These are phyloP conservation scores for Allacma fusca DNA, from an alignment of 2,888 invertebrate genomes.

Conservation along the genomic window DNA sequence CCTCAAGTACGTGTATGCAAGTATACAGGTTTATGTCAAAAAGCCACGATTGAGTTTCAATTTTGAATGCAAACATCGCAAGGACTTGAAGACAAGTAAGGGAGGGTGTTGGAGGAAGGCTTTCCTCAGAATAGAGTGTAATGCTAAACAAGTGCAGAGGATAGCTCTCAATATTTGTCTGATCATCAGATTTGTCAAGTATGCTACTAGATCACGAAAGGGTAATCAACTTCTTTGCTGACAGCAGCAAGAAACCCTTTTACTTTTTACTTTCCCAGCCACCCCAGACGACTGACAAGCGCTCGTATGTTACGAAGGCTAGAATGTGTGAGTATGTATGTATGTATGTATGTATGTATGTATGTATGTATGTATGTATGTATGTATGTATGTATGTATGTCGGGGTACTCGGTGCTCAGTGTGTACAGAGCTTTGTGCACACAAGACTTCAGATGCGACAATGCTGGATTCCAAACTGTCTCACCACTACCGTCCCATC, in stretches of 20 bases:
- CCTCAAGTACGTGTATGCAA: background rate
- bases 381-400: background rate
- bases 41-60: background rate
- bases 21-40: background rate
- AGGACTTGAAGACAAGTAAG: background rate
- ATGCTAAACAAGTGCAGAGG: conserved; percentile 27
- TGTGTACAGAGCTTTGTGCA: too few species aligned
- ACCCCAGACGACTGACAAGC: background rate
- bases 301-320: too few species aligned
- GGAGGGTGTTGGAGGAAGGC: background rate
- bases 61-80: conserved; percentile 9
- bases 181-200: conserved; percentile 54
- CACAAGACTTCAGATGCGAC: background rate
- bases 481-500: background rate
- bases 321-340: too few species aligned
- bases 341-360: background rate
- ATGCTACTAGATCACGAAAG: conserved; percentile 30
- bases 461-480: background rate
- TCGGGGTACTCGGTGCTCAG: background rate
- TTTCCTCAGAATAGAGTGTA: background rate
- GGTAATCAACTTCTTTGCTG: conserved; percentile 47
- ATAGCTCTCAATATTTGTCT: conserved; percentile 44
- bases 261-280: conserved; percentile 11
- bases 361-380: background rate
- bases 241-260: conserved; percentile 40